A percentile compares a stretch with the other conserved stretches of the same genome.
Conservation (phyloP, 2,113 vertebrate species). For the Mohoua ochrocephala region DNA sequence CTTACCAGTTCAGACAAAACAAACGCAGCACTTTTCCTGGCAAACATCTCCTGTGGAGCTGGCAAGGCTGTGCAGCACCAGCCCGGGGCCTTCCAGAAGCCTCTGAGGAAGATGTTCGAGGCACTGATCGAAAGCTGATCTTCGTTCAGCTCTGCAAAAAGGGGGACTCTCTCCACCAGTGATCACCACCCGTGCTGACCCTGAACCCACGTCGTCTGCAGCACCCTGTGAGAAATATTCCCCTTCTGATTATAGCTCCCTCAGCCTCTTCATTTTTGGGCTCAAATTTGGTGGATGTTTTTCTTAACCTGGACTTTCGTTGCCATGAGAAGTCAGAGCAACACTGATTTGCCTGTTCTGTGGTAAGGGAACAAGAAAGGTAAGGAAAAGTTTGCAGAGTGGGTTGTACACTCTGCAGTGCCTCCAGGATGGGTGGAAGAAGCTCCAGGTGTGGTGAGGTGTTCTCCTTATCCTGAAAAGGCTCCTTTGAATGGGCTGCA, state of each 20-base stretch:
- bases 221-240: not conserved
- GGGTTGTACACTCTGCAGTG: not conserved
- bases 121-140: not conserved
- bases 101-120: not conserved
- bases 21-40: not conserved
- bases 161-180: not conserved
- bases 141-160: not conserved
- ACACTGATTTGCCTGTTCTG: not conserved
- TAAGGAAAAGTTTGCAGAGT: not conserved
- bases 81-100: not conserved
- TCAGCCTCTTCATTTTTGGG: not conserved
- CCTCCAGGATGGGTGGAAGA: not conserved
- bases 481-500: not conserved
- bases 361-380: not conserved
- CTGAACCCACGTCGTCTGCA: accelerated
- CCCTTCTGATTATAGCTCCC: not conserved
- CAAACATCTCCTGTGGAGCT: not conserved
- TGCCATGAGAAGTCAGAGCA: not conserved
- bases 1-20: not conserved
- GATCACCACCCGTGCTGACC: accelerated
- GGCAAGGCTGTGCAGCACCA: not conserved
- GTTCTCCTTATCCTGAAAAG: not conserved
- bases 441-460: not conserved
- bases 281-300: not conserved
- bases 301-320: not conserved